Evolutionary conservation across 92 coral and sea anemone genomes (phyloP).

Genomic region (Siderastrea radians): DNA sequence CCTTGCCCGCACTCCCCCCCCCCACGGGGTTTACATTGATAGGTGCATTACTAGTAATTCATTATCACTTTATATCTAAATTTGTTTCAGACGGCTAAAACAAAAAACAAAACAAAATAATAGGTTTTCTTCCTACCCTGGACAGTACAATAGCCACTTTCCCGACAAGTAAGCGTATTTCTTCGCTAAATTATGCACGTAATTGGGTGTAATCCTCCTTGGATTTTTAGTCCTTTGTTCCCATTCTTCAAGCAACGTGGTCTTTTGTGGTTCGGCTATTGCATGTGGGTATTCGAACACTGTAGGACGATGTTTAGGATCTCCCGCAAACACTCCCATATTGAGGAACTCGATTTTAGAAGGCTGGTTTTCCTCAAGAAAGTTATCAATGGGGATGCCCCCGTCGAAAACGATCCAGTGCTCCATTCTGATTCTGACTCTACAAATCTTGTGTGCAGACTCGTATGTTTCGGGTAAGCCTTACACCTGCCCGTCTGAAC

Average conservation of each 20-base stretch:
- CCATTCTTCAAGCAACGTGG: slow-evolving; percentile 1
- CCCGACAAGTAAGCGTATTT: slow-evolving; percentile 36
- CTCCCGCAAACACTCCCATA: background rate
- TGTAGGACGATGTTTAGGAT: background rate
- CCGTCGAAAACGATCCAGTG: slow-evolving; percentile 4
- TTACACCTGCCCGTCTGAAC: too few relatives aligned
- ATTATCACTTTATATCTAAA: too few relatives aligned
- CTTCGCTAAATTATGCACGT: slow-evolving; percentile 24
- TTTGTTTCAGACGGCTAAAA: too few relatives aligned
- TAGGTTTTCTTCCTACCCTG: slow-evolving; percentile 17
- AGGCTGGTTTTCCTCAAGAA: background rate
- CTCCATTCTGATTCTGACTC: background rate
- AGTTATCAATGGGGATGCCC: background rate
- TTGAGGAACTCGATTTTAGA: background rate
- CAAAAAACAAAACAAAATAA: too few relatives aligned
- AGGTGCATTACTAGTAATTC: too few relatives aligned
- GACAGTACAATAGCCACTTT: slow-evolving; percentile 49
- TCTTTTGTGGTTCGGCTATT: background rate
- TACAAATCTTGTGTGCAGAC: too few relatives aligned
- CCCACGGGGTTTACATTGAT: too few relatives aligned
- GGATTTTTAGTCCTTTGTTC: background rate
- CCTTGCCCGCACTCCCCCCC: too few relatives aligned
- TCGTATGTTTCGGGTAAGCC: too few relatives aligned
- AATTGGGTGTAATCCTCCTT: background rate
- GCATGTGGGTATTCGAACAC: background rate